Percentiles rank a stretch among this genome's conserved stretches.
phyloP scores from a whole-genome alignment of 2,113 vertebrate species.

The Gyps fulvus region DNA sequence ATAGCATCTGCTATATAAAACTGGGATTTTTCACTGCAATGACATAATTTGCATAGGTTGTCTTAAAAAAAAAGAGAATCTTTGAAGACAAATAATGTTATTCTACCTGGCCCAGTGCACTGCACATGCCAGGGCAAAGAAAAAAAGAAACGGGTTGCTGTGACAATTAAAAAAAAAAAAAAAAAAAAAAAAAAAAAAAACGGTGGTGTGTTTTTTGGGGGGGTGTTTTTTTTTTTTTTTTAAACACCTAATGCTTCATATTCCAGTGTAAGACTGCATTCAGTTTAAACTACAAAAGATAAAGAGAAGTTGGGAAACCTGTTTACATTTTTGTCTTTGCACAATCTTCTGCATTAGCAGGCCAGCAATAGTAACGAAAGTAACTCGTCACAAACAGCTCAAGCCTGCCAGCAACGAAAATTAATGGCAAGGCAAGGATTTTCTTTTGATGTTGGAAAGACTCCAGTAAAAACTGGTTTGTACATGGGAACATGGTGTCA shows the following conservation, averaged over 20 bases:
- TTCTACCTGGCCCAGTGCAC: background rate
- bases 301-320: constrained; percentile 66
- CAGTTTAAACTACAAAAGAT: background rate
- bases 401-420: constrained; percentile 70
- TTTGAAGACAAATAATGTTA: background rate
- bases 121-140: background rate
- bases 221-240: background rate
- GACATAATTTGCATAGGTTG: constrained; percentile 1
- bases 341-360: constrained; percentile 36
- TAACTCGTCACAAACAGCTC: constrained; percentile 55
- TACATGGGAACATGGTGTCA: constrained; percentile 91
- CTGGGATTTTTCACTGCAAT: constrained; percentile 30
- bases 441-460: constrained; percentile 80
- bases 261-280: constrained; percentile 3
- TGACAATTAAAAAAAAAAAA: background rate
- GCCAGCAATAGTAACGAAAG: constrained; percentile 54
- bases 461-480: constrained; percentile 92
- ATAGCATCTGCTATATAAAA: constrained; percentile 33
- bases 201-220: background rate
- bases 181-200: background rate
- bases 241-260: background rate
- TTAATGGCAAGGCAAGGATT: constrained; percentile 76
- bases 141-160: background rate
- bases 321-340: constrained; percentile 67
- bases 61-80: background rate